Evolutionary conservation across 2,113 vertebrate species (phyloP).

Genomic region (Lethenteron reissneri): DNA sequence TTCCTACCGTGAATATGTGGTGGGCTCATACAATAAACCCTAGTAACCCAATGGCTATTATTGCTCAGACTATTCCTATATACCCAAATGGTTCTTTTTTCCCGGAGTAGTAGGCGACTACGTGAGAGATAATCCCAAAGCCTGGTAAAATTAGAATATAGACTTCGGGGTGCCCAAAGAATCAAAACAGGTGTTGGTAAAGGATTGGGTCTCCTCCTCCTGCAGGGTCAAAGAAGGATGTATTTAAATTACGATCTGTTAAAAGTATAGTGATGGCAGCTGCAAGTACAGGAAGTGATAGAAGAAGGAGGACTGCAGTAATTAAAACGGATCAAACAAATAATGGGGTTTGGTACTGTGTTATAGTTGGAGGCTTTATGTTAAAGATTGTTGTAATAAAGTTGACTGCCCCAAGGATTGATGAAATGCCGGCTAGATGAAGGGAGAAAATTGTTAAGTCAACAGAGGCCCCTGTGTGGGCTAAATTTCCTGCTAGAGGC

Average conservation of each 20-base stretch:
- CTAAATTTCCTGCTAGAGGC: constrained; percentile 9
- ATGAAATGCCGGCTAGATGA: constrained; percentile 8
- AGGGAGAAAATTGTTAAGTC: constrained; percentile 14
- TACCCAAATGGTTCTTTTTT: constrained; percentile 19
- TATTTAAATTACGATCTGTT: constrained; percentile 16
- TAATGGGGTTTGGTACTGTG: constrained; percentile 14
- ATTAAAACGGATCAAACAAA: constrained; percentile 15
- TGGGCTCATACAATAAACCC: constrained; percentile 15
- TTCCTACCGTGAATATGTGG: constrained; percentile 15
- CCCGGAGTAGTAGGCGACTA: constrained; percentile 12
- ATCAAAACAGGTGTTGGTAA: constrained; percentile 15
- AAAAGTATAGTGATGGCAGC: constrained; percentile 15
- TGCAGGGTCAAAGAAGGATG: constrained; percentile 12
- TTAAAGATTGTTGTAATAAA: constrained; percentile 17
- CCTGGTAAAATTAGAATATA: constrained; percentile 16
- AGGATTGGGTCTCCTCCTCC: constrained; percentile 12
- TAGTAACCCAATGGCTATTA: constrained; percentile 14
- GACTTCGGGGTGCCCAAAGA: constrained; percentile 12
- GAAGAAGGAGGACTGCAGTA: constrained; percentile 10
- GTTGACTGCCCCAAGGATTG: constrained; percentile 13
- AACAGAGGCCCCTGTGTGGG: constrained; percentile 12
- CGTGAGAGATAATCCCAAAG: constrained; percentile 15
- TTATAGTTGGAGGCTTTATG: constrained; percentile 13
- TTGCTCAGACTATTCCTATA: constrained; percentile 17
- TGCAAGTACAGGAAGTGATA: constrained; percentile 10